These are phyloP conservation scores for Oligia strigilis DNA, from an alignment of 2,888 invertebrate genomes.

Conservation along the genomic window DNA sequence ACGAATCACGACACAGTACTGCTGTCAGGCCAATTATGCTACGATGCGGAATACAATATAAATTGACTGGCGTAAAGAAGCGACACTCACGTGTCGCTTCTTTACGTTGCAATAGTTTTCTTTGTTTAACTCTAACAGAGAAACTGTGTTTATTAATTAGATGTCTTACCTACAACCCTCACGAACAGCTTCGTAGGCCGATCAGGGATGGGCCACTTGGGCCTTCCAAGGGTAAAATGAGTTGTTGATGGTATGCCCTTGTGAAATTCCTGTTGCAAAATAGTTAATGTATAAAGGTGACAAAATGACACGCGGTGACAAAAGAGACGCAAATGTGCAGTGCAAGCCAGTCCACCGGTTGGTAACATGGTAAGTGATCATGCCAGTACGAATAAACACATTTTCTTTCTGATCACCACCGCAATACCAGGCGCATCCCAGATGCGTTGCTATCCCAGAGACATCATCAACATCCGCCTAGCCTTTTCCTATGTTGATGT, in stretches of 20 bases:
- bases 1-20: no score
- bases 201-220: constrained; percentile 80
- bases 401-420: not conserved
- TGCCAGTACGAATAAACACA: not conserved
- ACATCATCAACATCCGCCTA: not conserved
- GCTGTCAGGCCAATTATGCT: no score
- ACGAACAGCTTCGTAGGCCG: constrained; percentile 81
- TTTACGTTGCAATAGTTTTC: not conserved
- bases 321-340: not conserved
- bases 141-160: not conserved
- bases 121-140: not conserved
- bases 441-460: not conserved
- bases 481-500: not conserved
- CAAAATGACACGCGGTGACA: no score
- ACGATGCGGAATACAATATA: no score
- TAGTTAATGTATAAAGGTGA: not conserved
- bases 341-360: not conserved
- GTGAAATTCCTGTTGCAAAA: constrained; percentile 77
- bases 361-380: not conserved
- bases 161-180: constrained; percentile 76
- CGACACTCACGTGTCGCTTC: no score
- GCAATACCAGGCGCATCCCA: not conserved
- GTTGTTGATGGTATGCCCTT: constrained; percentile 85
- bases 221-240: constrained; percentile 82
- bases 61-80: no score